These are phyloP conservation scores for Meandrusa payeni DNA, from an alignment of 2,888 invertebrate genomes.

Conservation along the genomic window DNA sequence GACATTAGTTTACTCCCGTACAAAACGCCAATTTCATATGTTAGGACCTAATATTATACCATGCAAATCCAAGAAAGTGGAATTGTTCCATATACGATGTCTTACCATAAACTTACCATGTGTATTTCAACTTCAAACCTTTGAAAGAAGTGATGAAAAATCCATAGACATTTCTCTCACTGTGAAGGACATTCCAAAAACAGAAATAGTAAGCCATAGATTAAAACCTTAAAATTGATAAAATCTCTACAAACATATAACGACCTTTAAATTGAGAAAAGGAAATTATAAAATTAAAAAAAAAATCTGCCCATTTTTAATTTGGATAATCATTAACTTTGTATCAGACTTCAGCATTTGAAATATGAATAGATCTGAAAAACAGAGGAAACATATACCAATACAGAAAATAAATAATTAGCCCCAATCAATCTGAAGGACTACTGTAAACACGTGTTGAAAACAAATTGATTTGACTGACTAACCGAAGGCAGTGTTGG, in stretches of 20 bases:
- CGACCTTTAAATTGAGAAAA: conserved; percentile 8
- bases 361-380: too few species aligned
- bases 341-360: too few species aligned
- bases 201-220: conserved; percentile 2
- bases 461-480: too few species aligned
- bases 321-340: too few species aligned
- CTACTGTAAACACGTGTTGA: too few species aligned
- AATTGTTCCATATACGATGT: conserved; percentile 7
- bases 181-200: conserved; percentile 16
- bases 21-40: too few species aligned
- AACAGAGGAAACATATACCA: too few species aligned
- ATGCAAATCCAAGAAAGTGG: conserved; percentile 12
- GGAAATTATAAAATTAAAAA: neutral
- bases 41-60: too few species aligned
- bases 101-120: conserved; percentile 15
- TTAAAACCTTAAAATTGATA: conserved; percentile 4
- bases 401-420: too few species aligned
- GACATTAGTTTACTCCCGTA: too few species aligned
- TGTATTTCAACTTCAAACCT: neutral
- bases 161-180: conserved; percentile 7
- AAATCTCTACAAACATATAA: neutral
- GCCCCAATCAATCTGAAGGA: too few species aligned
- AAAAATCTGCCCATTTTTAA: too few species aligned
- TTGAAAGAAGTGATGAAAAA: conserved; percentile 3
- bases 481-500: neutral